Evolutionary conservation across 2,888 invertebrate genomes (phyloP).

Genomic region (Euphydryas editha): DNA sequence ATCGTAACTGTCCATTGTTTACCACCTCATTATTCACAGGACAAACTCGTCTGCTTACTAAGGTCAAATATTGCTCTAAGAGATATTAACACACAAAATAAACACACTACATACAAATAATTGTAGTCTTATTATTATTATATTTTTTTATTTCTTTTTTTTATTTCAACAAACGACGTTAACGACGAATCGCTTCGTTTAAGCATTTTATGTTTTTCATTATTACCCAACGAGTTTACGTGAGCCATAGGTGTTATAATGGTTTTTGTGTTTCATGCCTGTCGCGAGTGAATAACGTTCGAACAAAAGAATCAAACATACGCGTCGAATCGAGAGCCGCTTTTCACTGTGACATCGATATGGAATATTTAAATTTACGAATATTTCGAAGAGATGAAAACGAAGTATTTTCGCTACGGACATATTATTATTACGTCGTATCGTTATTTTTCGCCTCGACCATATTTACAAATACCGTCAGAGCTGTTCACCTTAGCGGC

Average conservation of each 20-base stretch:
- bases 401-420: conserved; percentile 7
- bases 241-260: conserved; percentile 49
- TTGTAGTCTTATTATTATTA: background rate
- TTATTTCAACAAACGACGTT: background rate
- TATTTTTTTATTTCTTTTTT: conserved; percentile 4
- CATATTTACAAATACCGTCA: conserved; percentile 73
- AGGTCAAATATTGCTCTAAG: background rate
- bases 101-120: background rate
- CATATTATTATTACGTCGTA: background rate
- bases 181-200: conserved; percentile 22
- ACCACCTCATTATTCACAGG: conserved; percentile 14
- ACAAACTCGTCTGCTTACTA: conserved; percentile 7
- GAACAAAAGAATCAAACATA: conserved; percentile 78
- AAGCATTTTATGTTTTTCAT: conserved; percentile 32
- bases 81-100: conserved; percentile 11
- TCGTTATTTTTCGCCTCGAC: conserved; percentile 45
- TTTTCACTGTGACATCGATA: conserved; percentile 67
- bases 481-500: conserved; percentile 61
- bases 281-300: conserved; percentile 62
- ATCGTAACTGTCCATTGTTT: conserved; percentile 16
- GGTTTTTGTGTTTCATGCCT: conserved; percentile 67
- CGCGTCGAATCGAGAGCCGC: conserved; percentile 70
- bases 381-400: conserved; percentile 38
- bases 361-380: conserved; percentile 49
- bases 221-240: conserved; percentile 42